phyloP scores from a whole-genome alignment of 2,113 vertebrate genomes.

The Pao palembangensis region DNA sequence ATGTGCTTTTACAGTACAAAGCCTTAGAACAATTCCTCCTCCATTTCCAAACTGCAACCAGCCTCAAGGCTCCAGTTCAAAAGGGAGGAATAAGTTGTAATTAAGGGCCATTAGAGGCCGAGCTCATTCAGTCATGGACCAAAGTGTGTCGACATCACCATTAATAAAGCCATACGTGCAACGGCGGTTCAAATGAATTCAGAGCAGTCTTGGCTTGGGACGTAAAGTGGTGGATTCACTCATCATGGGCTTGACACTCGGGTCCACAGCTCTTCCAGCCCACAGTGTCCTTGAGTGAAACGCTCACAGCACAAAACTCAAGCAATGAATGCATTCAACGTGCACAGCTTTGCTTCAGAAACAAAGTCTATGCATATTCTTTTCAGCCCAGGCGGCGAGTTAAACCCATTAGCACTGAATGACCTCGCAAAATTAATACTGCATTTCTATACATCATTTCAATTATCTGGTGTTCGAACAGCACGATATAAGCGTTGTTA shows the following conservation, averaged over 20 bases:
- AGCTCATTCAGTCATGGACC: background rate
- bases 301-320: background rate
- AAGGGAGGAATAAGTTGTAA: background rate
- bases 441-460: background rate
- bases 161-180: background rate
- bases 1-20: too few species aligned
- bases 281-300: background rate
- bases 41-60: background rate
- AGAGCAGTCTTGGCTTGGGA: background rate
- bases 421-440: background rate
- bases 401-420: background rate
- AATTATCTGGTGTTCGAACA: constrained; percentile 24
- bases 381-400: background rate
- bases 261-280: background rate
- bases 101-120: background rate
- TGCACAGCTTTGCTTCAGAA: background rate
- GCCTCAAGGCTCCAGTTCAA: background rate
- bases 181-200: background rate
- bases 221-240: background rate
- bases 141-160: background rate
- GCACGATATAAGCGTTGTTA: constrained; percentile 20
- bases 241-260: background rate
- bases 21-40: background rate
- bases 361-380: too few species aligned
- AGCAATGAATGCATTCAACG: background rate